These are phyloP conservation scores for Pangasius mekongensis DNA, from an alignment of 2,797 vertebrate species.

Conservation along the genomic window DNA sequence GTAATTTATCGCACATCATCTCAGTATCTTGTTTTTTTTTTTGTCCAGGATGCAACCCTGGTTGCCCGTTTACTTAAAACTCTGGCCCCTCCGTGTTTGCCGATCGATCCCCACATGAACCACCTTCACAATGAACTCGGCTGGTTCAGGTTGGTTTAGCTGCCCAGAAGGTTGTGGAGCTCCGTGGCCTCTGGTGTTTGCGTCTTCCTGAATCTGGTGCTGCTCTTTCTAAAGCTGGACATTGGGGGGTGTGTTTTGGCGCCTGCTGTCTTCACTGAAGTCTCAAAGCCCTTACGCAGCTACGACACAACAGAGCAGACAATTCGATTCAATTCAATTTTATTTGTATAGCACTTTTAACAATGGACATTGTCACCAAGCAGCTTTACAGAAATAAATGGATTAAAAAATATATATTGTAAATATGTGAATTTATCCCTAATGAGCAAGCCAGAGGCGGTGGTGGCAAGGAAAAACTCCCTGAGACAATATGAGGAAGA, in stretches of 20 bases:
- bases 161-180: slow-evolving; percentile 24
- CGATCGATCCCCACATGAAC: too few relatives aligned
- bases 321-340: too few relatives aligned
- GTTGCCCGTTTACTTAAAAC: too few relatives aligned
- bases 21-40: neutral
- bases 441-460: too few relatives aligned
- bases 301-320: neutral
- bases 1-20: neutral
- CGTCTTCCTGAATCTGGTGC: slow-evolving; percentile 22
- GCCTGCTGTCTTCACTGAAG: neutral
- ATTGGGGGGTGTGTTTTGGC: slow-evolving; percentile 28
- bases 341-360: too few relatives aligned
- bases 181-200: slow-evolving; percentile 21
- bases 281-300: slow-evolving; percentile 17
- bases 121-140: neutral
- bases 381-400: too few relatives aligned
- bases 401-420: too few relatives aligned
- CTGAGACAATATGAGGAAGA: too few relatives aligned
- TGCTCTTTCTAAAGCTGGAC: slow-evolving; percentile 29
- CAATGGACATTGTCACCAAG: too few relatives aligned
- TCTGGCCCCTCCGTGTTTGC: neutral
- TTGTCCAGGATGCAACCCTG: neutral
- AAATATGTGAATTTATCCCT: too few relatives aligned
- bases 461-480: too few relatives aligned
- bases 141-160: slow-evolving; percentile 1